phyloP scores from a whole-genome alignment of 1,140 invertebrate genomes.

The Anoplolepis gracilipes region DNA sequence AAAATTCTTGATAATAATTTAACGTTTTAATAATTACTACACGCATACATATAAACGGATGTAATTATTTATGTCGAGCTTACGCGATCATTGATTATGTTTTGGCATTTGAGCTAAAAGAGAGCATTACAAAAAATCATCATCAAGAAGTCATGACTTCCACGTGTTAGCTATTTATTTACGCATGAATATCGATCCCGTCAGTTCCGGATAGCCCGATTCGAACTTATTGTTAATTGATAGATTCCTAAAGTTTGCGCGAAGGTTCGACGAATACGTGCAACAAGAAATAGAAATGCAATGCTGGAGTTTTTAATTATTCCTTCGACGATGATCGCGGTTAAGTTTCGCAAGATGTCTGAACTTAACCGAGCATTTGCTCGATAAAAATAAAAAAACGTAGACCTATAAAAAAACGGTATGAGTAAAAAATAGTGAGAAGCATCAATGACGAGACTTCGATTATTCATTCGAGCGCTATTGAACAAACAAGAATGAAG shows the following conservation, averaged over 20 bases:
- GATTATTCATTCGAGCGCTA: constrained; percentile 42
- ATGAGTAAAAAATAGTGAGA: constrained; percentile 44
- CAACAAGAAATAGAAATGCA: constrained; percentile 39
- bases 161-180: constrained; percentile 28
- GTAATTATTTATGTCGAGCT: constrained; percentile 7
- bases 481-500: constrained; percentile 20
- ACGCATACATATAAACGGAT: not conserved
- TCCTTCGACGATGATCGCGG: constrained; percentile 32
- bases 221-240: constrained; percentile 21
- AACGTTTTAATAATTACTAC: not conserved
- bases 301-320: constrained; percentile 37
- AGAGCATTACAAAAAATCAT: no score
- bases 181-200: not conserved
- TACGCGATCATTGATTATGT: not conserved
- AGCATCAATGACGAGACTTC: constrained; percentile 32
- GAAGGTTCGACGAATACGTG: not conserved
- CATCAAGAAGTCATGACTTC: not conserved
- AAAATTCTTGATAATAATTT: constrained; percentile 19
- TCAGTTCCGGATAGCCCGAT: not conserved
- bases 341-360: not conserved
- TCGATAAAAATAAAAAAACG: constrained; percentile 52
- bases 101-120: no score
- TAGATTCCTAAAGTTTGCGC: constrained; percentile 38
- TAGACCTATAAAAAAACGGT: constrained; percentile 20
- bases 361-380: not conserved